These are phyloP conservation scores for Vipera ursinii DNA, from an alignment of 2,797 vertebrate species.

Conservation along the genomic window DNA sequence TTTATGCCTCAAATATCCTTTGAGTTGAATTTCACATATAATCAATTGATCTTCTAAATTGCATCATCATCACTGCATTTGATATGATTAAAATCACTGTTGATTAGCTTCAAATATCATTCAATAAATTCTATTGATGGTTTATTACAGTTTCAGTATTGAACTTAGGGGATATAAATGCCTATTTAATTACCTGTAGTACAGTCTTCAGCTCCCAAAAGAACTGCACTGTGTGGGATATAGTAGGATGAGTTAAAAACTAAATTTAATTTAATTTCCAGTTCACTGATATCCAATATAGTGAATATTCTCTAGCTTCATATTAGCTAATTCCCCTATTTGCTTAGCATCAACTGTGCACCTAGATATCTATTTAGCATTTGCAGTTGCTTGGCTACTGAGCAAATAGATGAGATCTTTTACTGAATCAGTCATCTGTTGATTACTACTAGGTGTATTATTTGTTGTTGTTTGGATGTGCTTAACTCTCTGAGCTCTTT, in stretches of 20 bases:
- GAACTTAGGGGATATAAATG: background rate
- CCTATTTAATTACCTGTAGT: background rate
- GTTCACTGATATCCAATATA: background rate
- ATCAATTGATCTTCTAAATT: background rate
- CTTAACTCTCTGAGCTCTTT: background rate
- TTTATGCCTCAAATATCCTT: background rate
- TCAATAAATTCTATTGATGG: background rate
- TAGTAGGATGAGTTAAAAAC: background rate
- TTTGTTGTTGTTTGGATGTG: background rate
- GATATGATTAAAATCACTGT: background rate
- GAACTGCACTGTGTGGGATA: background rate
- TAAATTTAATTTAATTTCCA: background rate
- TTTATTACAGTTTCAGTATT: background rate
- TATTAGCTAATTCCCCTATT: background rate
- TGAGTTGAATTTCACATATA: background rate
- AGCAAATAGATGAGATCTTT: background rate
- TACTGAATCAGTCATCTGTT: background rate
- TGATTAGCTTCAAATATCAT: background rate
- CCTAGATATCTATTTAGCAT: background rate
- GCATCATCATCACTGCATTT: background rate
- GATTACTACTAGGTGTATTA: background rate
- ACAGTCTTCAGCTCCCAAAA: background rate
- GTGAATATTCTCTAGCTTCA: background rate
- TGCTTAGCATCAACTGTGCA: background rate
- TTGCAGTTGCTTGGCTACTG: background rate